Evolutionary conservation across 2,797 vertebrate species (phyloP), one percentile per base, ranked within the genome.

Genomic region (Furcifer pardalis): DNA sequence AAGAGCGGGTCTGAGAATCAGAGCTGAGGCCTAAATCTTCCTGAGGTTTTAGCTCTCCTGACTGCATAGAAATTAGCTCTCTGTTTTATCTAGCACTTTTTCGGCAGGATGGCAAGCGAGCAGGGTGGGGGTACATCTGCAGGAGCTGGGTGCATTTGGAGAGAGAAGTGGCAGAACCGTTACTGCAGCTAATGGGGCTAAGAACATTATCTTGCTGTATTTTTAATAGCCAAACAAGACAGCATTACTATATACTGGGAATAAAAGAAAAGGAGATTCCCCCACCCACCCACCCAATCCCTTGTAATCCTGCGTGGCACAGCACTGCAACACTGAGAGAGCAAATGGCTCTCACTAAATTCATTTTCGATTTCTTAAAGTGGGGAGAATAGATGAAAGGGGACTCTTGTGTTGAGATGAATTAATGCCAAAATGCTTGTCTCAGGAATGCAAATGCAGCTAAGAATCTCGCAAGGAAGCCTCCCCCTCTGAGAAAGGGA

Each of bases 371-470:
- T 84, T 90, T 93, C 84, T 32, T 69, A 62, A 81, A 76, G 60
- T 90, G 87, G 79, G 90, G 80, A 73, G 84, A 87, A 91, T 82
- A 59, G 81, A 86, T 23, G 37, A 75, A 92, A 89, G 91, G 82
- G 81, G 59, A 78, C 85, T 90, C 87, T 82, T 79, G 44, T 15
- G 32, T 87, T 13, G 86, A 90, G 79, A 91, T 92, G 93, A 93
- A 92, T 94, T 93, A 93, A 93, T 94, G 90, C 89, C 75, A 83
- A 88, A 92, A 89, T 83, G 83, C 91, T 92, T 87, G 91, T 93
- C 94, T 94, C 85, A 84, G 88, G 92, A 94, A 95, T 94, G 94
- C 93, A 94, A 90, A 93, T 92, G 91, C 82, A 73, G 87, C 91
- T 90, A 92, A 90, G 91, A 88, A 81, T 90, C 89, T 93, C 90